Evolutionary conservation across 2,113 vertebrate genomes (phyloP).

Genomic region (Boulengeromyrus knoepffleri): DNA sequence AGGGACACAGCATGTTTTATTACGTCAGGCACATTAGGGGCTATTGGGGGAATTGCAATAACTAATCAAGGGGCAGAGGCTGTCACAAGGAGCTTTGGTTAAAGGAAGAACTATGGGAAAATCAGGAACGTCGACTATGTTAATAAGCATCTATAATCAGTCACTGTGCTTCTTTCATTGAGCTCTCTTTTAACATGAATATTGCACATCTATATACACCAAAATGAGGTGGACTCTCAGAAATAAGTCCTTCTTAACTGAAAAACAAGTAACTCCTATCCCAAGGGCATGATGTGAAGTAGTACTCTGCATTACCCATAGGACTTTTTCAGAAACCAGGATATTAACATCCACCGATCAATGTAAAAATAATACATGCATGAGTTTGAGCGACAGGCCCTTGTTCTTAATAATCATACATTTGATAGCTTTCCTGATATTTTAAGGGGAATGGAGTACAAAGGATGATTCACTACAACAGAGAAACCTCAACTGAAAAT

Average conservation of each 20-base stretch:
- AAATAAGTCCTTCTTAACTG: conserved; percentile 22
- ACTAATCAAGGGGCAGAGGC: conserved; percentile 19
- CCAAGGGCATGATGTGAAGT: conserved; percentile 31
- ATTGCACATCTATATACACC: background rate
- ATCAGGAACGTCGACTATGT: background rate
- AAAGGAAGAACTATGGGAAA: background rate
- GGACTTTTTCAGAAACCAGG: conserved; percentile 27
- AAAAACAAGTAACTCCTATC: conserved; percentile 36
- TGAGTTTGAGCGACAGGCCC: conserved; percentile 34
- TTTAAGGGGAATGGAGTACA: conserved; percentile 2
- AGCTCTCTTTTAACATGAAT: background rate
- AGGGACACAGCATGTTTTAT: conserved; percentile 40
- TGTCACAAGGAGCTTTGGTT: background rate
- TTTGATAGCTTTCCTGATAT: conserved; percentile 24
- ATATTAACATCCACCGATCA: conserved; percentile 30
- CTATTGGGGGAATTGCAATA: conserved; percentile 41
- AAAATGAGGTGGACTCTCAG: background rate
- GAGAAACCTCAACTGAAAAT: conserved; percentile 34
- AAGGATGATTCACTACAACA: conserved; percentile 30
- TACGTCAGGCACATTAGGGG: conserved; percentile 44
- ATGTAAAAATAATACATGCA: conserved; percentile 39
- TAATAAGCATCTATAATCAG: background rate
- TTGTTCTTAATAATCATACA: conserved; percentile 48
- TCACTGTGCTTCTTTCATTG: background rate
- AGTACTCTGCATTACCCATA: conserved; percentile 30